Base-by-base conservation (phyloP, 2,797 vertebrate species). In the Hemitrygon akajei region DNA sequence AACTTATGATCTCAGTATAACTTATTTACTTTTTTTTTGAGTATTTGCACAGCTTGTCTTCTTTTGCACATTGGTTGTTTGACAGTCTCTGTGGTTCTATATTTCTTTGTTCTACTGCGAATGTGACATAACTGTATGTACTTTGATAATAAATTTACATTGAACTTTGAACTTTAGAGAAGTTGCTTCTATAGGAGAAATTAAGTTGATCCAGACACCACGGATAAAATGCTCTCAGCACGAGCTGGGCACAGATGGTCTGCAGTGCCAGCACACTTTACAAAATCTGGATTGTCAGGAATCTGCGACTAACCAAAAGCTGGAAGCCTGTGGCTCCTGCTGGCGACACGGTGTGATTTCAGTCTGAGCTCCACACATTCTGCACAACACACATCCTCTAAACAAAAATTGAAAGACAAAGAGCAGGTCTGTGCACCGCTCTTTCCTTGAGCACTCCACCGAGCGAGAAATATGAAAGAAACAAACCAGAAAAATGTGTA, bases 321-420 rank as follows among this genome's bases (percentile, higher is more conserved):
- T 89, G 86, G n/a, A 89, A 37, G 86, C 86, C 63, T 89, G 86
- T 89, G 86, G 86, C 86, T 89, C 60, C 60, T 89, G 63, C n/a
- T 63, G 10, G 60, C n/a, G 86, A 89, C 18, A 37, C 16, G n/a
- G 60, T 89, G 66, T 89, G 86, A 37, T 89, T 89, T 69, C 86
- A 89, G 60, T 66, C 60, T 89, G 86, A 89, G 60, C 86, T 69
- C 14, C 86, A 89, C 16, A 89, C 86, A 89, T 89, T 89, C 86
- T 89, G 86, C 18, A 22, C 60, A 89, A 22, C 86, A 89, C 86
- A 69, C 86, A 89, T 66, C 60, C 60, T 89, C 34, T 89, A 66
- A 89, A 89, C 86, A 89, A 89, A 89, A 89, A 37, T 37, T 22
- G 18, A 89, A 89, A 89, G 86, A 89, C 86, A 89, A 89, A 63